Evolutionary conservation across 2,113 vertebrate genomes (phyloP).

Genomic region (Bettongia penicillata): DNA sequence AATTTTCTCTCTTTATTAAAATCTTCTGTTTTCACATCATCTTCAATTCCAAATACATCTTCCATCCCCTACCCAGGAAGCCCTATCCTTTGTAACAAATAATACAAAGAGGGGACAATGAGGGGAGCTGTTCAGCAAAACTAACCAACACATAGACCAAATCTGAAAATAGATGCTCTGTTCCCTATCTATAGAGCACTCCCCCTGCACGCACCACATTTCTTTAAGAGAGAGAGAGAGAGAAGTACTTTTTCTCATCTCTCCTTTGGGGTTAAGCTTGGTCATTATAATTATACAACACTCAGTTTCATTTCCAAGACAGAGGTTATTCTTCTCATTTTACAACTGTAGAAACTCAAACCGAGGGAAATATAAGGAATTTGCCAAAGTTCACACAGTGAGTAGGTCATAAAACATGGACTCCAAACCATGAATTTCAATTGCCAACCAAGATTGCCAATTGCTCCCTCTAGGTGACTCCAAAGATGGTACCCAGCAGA

Average conservation of each 20-base stretch:
- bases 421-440: neutral
- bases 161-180: neutral
- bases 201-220: too few species aligned
- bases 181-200: neutral
- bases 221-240: neutral
- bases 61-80: neutral
- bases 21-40: neutral
- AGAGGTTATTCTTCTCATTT: neutral
- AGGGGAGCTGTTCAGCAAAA: neutral
- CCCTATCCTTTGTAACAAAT: neutral
- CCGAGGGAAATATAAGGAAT: neutral
- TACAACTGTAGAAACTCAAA: neutral
- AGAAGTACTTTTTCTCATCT: neutral
- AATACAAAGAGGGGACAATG: neutral
- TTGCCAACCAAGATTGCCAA: neutral
- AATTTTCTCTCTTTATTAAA: neutral
- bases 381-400: neutral
- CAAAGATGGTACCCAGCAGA: neutral
- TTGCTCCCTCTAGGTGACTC: neutral
- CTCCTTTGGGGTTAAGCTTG: neutral
- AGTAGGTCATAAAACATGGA: neutral
- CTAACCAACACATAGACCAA: neutral
- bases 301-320: neutral
- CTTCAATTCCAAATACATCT: neutral
- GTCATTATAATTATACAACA: neutral